Conservation (phyloP, 35 echinoderm and acorn worm species). For the Diadema setosum region DNA sequence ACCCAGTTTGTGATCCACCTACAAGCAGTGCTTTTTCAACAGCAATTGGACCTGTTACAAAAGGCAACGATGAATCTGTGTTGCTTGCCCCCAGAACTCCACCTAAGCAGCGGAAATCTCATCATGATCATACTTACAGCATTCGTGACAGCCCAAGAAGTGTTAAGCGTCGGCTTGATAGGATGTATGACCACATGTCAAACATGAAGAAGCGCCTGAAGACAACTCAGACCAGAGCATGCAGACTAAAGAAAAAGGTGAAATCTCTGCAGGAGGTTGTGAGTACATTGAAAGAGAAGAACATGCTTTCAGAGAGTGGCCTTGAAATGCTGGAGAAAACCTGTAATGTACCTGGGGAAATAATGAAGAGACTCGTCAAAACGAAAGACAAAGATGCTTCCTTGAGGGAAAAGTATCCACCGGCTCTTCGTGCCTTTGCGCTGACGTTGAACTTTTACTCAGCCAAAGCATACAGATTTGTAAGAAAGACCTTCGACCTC, state of each 20-base stretch:
- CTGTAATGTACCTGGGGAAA: neutral
- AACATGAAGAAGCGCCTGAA: neutral
- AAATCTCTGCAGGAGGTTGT: neutral
- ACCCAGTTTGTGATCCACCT: too few relatives aligned
- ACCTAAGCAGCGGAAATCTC: too few relatives aligned
- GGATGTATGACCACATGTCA: neutral
- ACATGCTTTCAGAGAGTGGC: neutral
- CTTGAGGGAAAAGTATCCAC: neutral
- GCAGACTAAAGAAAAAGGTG: constrained; percentile 2
- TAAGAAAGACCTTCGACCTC: constrained; percentile 45
- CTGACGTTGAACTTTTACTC: constrained; percentile 62
- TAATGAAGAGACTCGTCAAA: constrained; percentile 18
- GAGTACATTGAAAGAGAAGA: neutral
- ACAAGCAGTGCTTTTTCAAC: too few relatives aligned
- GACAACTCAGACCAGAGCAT: neutral
- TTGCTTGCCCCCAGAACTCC: too few relatives aligned
- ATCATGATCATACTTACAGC: too few relatives aligned
- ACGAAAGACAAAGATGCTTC: neutral
- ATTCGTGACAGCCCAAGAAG: neutral
- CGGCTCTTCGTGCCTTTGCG: constrained; percentile 18
- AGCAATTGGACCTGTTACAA: too few relatives aligned
- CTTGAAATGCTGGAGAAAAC: neutral
- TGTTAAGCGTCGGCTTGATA: neutral
- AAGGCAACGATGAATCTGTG: too few relatives aligned
- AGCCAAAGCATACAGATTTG: constrained; percentile 45